Base-by-base conservation (phyloP, 2,888 invertebrate species). In the Heliconius hortense region DNA sequence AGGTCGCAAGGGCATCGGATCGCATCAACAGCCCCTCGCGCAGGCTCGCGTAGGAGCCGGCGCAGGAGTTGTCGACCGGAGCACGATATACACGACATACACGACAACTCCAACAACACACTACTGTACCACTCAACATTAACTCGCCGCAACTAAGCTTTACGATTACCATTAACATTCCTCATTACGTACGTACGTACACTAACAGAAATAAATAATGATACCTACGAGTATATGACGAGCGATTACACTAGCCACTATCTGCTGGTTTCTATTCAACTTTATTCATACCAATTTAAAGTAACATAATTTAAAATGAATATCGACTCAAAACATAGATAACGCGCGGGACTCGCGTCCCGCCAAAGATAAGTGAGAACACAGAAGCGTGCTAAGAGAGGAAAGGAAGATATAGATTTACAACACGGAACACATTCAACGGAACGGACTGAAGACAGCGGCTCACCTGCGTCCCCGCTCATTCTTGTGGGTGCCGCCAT, bases 401-500 rank as follows among this genome's bases (percentile, higher is more conserved):
- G 92, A 91, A 90, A 93, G 92, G 91, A 93, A 92, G 90, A 91
- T 87, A 93, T 90, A 91, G 90, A 93, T 91, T 84, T 92, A 94
- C 92, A 94, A 94, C 93, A 94, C 93, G 94, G 94, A 92, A 92
- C 92, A 94, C 94, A 93, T 94, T 95, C 94, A 95, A 95, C 91
- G 94, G 94, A 92, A 90, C 92, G 91, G 92, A 93, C 89, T 91
- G 94, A 94, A 93, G 84, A 94, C 94, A 94, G 95, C 95, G 94
- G 96, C 97, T 97, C 97, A 99, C 99, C 99, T 99, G 98, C 99
- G 98, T 96, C 99, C 99, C 96, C 98, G 98, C 96, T 99, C 99
- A 96, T 99, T 99, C 97, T 99, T 99, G 97, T 98, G 98, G 95
- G 99, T 98, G 95, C 99, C 99, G 95, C 99, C 99, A 96, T 99